These are phyloP conservation scores for Sigmodon hispidus DNA, from an alignment of 2,113 vertebrate genomes.

Conservation along the genomic window DNA sequence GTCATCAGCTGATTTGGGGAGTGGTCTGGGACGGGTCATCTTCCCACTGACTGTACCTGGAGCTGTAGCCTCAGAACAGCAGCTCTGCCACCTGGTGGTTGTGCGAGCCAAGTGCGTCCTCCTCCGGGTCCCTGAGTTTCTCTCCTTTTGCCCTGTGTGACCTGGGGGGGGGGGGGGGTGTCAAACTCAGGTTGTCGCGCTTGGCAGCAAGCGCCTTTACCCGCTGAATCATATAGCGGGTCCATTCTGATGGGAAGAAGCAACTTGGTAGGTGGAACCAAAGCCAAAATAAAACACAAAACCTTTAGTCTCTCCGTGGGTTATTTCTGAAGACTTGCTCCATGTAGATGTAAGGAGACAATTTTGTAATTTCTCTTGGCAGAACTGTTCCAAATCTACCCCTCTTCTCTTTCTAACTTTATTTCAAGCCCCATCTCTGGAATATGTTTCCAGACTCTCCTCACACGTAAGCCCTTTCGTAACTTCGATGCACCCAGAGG, in stretches of 20 bases:
- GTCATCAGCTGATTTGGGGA: not conserved
- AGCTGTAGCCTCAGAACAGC: not conserved
- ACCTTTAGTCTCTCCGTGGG: not conserved
- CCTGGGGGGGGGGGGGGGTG: too few relatives aligned
- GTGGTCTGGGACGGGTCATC: not conserved
- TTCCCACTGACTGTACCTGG: not conserved
- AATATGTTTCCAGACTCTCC: not conserved
- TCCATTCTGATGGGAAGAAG: not conserved
- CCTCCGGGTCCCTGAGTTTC: not conserved
- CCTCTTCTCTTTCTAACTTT: not conserved
- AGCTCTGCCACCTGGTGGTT: conserved; percentile 65
- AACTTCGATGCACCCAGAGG: not conserved
- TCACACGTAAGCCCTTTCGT: not conserved
- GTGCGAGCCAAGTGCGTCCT: not conserved
- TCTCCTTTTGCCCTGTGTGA: too few relatives aligned
- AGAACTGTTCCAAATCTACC: not conserved
- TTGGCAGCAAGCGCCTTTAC: not conserved
- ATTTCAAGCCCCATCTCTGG: not conserved
- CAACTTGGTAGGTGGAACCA: not conserved
- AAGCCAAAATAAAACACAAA: not conserved
- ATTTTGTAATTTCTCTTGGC: not conserved
- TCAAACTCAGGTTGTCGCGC: not conserved
- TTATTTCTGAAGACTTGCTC: conserved; percentile 10
- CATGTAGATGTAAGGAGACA: not conserved
- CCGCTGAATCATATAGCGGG: not conserved